Evolutionary conservation across 2,113 vertebrate genomes (phyloP).

Genomic region (Xerus inauris): DNA sequence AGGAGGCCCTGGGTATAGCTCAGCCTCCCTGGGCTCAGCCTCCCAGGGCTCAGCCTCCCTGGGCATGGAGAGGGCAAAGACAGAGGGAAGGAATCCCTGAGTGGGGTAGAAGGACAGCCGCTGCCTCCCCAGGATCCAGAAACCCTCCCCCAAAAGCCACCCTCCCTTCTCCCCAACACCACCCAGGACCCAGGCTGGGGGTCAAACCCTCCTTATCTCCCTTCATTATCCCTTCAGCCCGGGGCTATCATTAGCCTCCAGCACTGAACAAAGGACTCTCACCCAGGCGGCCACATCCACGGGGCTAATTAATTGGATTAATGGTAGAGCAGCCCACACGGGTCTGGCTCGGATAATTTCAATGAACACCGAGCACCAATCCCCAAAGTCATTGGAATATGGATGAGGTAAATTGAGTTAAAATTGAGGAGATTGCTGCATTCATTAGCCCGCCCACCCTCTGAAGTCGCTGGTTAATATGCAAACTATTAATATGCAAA

Average conservation of each 20-base stretch:
- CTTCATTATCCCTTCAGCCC: constrained; percentile 84
- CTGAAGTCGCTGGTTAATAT: constrained; percentile 99
- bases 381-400: constrained; percentile 95
- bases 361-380: constrained; percentile 93
- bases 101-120: not conserved
- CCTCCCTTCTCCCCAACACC: constrained; percentile 45
- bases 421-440: constrained; percentile 95
- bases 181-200: constrained; percentile 72
- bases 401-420: constrained; percentile 99
- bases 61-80: no score
- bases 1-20: not conserved
- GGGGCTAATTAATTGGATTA: constrained; percentile 99
- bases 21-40: not conserved
- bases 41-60: no score
- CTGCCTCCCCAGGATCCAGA: not conserved
- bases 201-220: constrained; percentile 85
- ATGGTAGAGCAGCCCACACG: constrained; percentile 95
- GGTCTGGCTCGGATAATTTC: constrained; percentile 92
- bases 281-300: constrained; percentile 93
- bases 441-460: constrained; percentile 98
- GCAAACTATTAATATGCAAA: constrained; percentile 99
- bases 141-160: not conserved
- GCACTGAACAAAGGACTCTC: constrained; percentile 91
- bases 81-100: no score
- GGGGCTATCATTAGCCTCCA: constrained; percentile 86